phyloP scores from a whole-genome alignment of 92 coral and sea anemone genomes.

The Paramuricea clavata region DNA sequence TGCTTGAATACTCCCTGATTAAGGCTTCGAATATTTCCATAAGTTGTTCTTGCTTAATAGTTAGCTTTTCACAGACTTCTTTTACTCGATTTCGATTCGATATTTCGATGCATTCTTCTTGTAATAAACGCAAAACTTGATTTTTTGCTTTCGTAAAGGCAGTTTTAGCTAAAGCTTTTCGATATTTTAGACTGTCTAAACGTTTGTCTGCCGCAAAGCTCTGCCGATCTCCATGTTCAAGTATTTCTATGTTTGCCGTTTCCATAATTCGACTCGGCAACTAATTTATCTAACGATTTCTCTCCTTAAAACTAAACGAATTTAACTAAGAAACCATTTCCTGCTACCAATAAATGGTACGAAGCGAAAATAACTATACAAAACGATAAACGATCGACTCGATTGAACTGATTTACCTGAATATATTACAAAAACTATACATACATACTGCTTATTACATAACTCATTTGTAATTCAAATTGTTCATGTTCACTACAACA shows the following conservation, averaged over 20 bases:
- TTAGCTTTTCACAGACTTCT: not conserved
- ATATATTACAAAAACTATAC: no score
- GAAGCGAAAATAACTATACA: no score
- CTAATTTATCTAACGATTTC: not conserved
- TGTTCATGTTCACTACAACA: no score
- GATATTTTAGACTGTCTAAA: not conserved
- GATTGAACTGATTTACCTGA: no score
- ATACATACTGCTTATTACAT: no score
- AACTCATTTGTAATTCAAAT: no score
- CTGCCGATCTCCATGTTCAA: not conserved
- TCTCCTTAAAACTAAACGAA: not conserved
- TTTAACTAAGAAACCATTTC: not conserved
- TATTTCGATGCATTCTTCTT: not conserved
- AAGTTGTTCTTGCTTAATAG: conserved; percentile 10
- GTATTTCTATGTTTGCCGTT: not conserved
- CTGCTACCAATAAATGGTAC: conserved; percentile 2
- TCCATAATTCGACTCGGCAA: not conserved
- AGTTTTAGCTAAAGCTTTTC: not conserved
- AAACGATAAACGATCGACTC: no score
- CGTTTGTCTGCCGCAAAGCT: not conserved
- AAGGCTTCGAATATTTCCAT: conserved; percentile 19
- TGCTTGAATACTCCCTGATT: conserved; percentile 22
- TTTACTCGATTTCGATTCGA: not conserved
- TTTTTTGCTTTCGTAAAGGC: conserved; percentile 14
- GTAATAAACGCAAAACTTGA: not conserved